Evolutionary conservation across 2,888 invertebrate species (phyloP).

Genomic region (Drosophila anceps): DNA sequence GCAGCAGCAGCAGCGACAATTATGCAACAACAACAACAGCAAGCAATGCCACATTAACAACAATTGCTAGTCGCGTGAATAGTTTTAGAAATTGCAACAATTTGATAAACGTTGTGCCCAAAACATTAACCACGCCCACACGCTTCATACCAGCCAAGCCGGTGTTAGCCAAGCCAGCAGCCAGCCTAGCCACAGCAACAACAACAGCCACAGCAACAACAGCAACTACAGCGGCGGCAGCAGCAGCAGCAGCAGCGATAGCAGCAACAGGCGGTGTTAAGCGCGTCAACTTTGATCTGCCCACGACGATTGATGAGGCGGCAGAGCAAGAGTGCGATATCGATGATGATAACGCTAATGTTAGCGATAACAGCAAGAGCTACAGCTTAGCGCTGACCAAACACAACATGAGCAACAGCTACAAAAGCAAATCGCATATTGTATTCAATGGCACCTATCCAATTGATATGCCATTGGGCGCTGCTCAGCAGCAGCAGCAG

Average conservation of each 20-base stretch:
- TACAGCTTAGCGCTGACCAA: slow-evolving; percentile 42
- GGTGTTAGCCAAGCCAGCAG: slow-evolving; percentile 53
- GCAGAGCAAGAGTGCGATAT: slow-evolving; percentile 46
- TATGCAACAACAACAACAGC: slow-evolving; percentile 43
- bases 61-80: slow-evolving; percentile 47
- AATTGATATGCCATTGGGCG: slow-evolving; percentile 89
- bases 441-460: slow-evolving; percentile 95
- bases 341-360: slow-evolving; percentile 27
- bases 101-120: slow-evolving; percentile 56
- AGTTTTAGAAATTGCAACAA: slow-evolving; percentile 52
- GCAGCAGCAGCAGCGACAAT: slow-evolving; percentile 14
- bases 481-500: slow-evolving; percentile 32
- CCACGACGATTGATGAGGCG: slow-evolving; percentile 64
- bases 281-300: slow-evolving; percentile 77
- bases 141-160: slow-evolving; percentile 72
- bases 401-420: slow-evolving; percentile 22
- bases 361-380: slow-evolving; percentile 29
- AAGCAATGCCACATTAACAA: slow-evolving; percentile 38
- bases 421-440: slow-evolving; percentile 82
- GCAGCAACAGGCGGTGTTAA: slow-evolving; percentile 57
- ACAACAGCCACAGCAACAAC: slow-evolving; percentile 23
- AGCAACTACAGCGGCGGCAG: slow-evolving; percentile 24
- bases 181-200: slow-evolving; percentile 32
- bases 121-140: slow-evolving; percentile 73
- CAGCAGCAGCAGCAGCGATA: slow-evolving; percentile 27